phyloP scores from a whole-genome alignment of 2,888 invertebrate species.

The Drosophila acutilabella region DNA sequence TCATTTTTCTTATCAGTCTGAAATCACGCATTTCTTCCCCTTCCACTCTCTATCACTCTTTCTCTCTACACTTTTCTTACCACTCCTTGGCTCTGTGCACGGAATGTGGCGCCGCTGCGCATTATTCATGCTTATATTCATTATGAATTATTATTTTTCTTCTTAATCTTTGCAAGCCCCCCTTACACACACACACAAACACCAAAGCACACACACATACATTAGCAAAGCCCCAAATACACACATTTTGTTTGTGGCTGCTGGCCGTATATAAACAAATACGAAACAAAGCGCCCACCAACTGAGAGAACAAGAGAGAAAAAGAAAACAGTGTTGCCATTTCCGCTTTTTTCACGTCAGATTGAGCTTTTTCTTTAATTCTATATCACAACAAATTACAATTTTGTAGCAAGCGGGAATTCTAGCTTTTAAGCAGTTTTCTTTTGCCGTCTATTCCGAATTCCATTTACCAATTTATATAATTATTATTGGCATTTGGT shows the following conservation, averaged over 20 bases:
- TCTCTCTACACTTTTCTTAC: background rate
- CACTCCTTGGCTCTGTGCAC: constrained; percentile 9
- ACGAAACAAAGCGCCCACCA: constrained; percentile 55
- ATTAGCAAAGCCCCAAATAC: constrained; percentile 21
- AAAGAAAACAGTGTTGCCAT: background rate
- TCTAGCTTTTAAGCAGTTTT: too few relatives aligned
- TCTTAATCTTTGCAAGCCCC: constrained; percentile 60
- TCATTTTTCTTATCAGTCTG: constrained; percentile 45
- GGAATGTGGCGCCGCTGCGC: constrained; percentile 61
- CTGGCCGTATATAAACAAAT: constrained; percentile 66
- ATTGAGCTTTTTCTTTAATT: too few relatives aligned
- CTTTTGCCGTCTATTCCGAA: too few relatives aligned
- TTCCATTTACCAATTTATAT: too few relatives aligned
- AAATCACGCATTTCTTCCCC: constrained; percentile 1
- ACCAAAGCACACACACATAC: constrained; percentile 2
- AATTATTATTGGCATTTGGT: too few relatives aligned
- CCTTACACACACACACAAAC: constrained; percentile 15
- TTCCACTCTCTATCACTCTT: background rate
- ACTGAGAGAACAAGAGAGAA: constrained; percentile 6
- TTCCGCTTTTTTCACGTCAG: too few relatives aligned
- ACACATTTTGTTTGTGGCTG: constrained; percentile 35
- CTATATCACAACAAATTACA: too few relatives aligned
- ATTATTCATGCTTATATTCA: constrained; percentile 69
- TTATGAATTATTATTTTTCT: constrained; percentile 57
- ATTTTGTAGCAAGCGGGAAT: too few relatives aligned